phyloP scores from a whole-genome alignment of 2,797 vertebrate genomes.

The Glyptemys insculpta region DNA sequence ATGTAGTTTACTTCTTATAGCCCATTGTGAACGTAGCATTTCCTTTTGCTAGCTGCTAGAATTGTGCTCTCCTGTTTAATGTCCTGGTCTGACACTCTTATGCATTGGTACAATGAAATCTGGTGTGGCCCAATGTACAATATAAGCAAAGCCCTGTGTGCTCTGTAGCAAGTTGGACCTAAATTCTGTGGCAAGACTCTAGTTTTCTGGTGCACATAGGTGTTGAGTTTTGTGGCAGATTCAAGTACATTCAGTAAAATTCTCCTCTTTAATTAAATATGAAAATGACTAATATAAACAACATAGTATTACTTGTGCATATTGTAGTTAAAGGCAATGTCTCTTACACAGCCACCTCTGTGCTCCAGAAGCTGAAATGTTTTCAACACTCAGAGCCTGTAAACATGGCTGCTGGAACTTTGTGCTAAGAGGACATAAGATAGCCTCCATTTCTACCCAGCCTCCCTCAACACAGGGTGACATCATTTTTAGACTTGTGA shows the following conservation, averaged over 20 bases:
- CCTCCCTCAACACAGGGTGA: not conserved
- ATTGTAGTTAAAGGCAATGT: not conserved
- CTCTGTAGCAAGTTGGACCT: not conserved
- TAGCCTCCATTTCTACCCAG: not conserved
- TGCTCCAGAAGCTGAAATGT: not conserved
- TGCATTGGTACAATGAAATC: not conserved
- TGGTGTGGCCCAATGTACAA: not conserved
- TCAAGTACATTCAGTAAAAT: not conserved
- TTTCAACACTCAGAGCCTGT: not conserved
- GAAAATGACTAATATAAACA: not conserved
- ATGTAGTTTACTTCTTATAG: conserved; percentile 9
- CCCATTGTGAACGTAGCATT: conserved; percentile 35
- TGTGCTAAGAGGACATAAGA: not conserved
- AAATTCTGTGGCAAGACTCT: not conserved
- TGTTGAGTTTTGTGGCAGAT: not conserved
- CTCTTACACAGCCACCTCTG: not conserved
- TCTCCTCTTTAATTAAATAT: not conserved
- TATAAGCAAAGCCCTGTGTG: not conserved
- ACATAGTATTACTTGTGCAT: not conserved
- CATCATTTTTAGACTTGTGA: not conserved
- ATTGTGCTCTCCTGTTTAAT: not conserved
- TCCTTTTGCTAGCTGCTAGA: not conserved
- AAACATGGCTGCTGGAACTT: not conserved
- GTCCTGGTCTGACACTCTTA: not conserved
- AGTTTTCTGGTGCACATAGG: not conserved